These are phyloP conservation scores for Caenorhabditis remanei DNA, from an alignment of 1,140 invertebrate species.

Conservation along the genomic window DNA sequence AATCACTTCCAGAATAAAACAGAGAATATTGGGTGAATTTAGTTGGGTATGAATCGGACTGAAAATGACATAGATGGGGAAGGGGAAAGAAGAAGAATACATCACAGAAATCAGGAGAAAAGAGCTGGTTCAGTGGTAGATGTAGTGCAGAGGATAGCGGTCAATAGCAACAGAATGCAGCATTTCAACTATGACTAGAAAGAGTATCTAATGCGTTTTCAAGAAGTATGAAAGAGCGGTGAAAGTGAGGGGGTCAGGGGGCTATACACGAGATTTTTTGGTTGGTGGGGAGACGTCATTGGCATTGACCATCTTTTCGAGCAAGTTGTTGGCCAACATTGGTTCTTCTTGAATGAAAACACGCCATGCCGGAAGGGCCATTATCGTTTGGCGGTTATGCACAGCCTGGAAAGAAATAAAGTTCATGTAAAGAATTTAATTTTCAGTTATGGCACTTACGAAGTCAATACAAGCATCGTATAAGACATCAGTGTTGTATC, in stretches of 20 bases:
- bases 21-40: no score
- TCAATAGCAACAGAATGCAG: conserved; percentile 16
- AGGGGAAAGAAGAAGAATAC: not conserved
- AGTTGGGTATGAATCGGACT: no score
- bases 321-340: conserved; percentile 52
- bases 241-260: not conserved
- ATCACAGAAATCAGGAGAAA: conserved; percentile 35
- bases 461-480: conserved; percentile 69
- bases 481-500: conserved; percentile 71
- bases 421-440: no score
- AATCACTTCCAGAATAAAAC: no score
- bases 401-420: conserved; percentile 30
- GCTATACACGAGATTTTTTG: conserved; percentile 64
- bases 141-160: not conserved
- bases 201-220: conserved; percentile 11
- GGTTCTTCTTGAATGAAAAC: conserved; percentile 28
- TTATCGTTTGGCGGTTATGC: conserved; percentile 25
- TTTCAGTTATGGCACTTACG: conserved; percentile 3
- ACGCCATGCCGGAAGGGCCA: conserved; percentile 24
- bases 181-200: conserved; percentile 52
- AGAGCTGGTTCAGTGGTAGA: not conserved
- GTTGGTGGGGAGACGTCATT: conserved; percentile 62
- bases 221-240: not conserved
- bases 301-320: conserved; percentile 57
- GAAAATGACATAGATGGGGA: not conserved